Evolutionary conservation across 1,140 invertebrate species (phyloP), one percentile per base, ranked within the genome.

Genomic region (Metopolophium dirhodum): DNA sequence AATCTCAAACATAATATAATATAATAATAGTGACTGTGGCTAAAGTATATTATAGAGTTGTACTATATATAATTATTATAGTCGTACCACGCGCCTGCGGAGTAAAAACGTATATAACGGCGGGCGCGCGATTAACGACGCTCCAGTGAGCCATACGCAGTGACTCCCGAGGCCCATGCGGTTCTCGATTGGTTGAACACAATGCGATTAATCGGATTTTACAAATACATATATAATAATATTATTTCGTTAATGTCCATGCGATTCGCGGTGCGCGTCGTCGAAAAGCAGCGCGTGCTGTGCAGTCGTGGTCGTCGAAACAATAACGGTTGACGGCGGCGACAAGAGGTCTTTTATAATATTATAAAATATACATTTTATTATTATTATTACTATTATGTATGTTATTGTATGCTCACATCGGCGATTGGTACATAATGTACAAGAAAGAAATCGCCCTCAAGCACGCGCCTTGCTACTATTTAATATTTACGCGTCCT

Each of bases 121-220:
- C 47, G 47, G 30, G 30, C 61, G 68, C 37, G 14, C 90, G 90
- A 91, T 91, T 91, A 83, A 77, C 61, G 61, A 82, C 91, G 68
- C 61, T 82, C 35, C 91, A 83, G 68, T 83, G 91, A 92, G 77
- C 91, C 68, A 91, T 68, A 47, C 61, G 37, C 45, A 68, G 90
- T 91, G 90, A 91, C 61, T 91, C 51, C 54, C 57, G 68, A 89
- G 87, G 47, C 87, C 47, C 35, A 49, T 85, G 91, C 77, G 91
- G 91, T 92, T 92, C 91, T 83, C 91, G 91, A 92, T 92, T 92
- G 91, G 91, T 49, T 83, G 91, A 51, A 37, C 90, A 89, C 68
- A 77, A 91, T 30, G 45, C 91, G 45, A 49, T 82, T 92, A 92
- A 92, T 92, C 61, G 61, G 91, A 92, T 92, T 83, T 92, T 83